Base-by-base conservation (phyloP, 2,797 vertebrate species). In the Orientallactaga sibirica region DNA sequence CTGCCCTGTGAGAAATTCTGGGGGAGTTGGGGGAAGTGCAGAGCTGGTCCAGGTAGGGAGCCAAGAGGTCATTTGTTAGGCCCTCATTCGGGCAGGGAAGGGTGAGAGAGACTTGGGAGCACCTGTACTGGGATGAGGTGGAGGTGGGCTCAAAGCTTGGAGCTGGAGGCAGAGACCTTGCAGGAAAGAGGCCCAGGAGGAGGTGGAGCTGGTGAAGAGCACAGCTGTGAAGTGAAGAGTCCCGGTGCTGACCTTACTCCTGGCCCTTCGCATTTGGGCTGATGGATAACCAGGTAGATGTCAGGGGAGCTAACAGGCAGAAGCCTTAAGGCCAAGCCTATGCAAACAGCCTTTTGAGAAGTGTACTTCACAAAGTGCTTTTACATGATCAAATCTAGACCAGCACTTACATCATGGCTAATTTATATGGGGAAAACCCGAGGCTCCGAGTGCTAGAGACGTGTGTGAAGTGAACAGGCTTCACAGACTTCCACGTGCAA, bases 1-100 rank as follows among this genome's bases (percentile, higher is more conserved):
- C 71, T 75, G 94, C 76, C 94, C 95, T 97, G 97, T 97, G 93
- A 95, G n/a, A n/a, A n/a, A 96, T 96, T 86, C 82, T 29, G 0
- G 22, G 43, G 16, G 27, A 7, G 7, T 43, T 15, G 33, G 41
- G 5, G 61, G 11, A 33, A 25, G 18, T 2, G 22, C 78, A 84
- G 80, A 33, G 55, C n/a, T 29, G 18, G 22, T n/a, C 77, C 4
- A 1, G 9, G 24, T 4, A 18, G 22, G 68, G 1, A 1, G 22
- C 52, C 29, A 48, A 8, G 33, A 20, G 33, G n/a, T 11, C 55
- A 0, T 7, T 1, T 10, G 52, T 27, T 55, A 4, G 12, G 10
- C 25, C 0, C 0, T 33, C 22, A 25, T 29, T 1, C 4, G 3
- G 25, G 16, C 16, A 29, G 11, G 58, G 7, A 68, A 43, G 29